Conservation (phyloP, 2,113 vertebrate species). For the Uria lomvia region DNA sequence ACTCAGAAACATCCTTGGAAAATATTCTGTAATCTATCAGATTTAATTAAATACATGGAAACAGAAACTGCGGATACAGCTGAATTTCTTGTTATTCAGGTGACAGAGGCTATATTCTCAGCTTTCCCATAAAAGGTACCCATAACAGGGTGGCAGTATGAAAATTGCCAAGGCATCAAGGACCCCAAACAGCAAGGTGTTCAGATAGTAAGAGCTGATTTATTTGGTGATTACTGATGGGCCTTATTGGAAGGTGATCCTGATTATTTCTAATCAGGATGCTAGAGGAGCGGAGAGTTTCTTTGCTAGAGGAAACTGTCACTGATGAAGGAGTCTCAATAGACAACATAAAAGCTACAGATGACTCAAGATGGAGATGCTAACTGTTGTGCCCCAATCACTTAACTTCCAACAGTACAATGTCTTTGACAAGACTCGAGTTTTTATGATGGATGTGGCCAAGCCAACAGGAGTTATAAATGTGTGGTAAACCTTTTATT, state of each 20-base stretch:
- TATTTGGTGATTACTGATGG: background rate
- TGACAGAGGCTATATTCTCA: background rate
- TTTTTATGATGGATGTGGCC: background rate
- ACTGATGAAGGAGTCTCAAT: background rate
- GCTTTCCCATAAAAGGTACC: background rate
- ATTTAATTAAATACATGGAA: background rate
- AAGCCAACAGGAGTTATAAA: background rate
- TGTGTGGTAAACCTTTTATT: background rate
- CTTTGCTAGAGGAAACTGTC: background rate
- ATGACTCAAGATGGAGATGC: background rate
- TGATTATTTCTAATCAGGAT: background rate
- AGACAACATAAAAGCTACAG: background rate
- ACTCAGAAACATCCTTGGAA: background rate
- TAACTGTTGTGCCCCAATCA: background rate
- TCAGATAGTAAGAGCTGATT: background rate
- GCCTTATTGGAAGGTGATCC: background rate
- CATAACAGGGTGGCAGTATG: background rate
- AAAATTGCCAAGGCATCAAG: background rate
- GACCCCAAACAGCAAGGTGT: too few relatives aligned
- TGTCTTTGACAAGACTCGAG: background rate
- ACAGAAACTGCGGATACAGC: background rate
- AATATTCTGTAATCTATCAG: background rate
- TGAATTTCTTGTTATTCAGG: background rate
- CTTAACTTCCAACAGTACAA: background rate
- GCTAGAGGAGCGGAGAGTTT: background rate